phyloP scores from a whole-genome alignment of 2,113 vertebrate species.

The Nesoenas mayeri region DNA sequence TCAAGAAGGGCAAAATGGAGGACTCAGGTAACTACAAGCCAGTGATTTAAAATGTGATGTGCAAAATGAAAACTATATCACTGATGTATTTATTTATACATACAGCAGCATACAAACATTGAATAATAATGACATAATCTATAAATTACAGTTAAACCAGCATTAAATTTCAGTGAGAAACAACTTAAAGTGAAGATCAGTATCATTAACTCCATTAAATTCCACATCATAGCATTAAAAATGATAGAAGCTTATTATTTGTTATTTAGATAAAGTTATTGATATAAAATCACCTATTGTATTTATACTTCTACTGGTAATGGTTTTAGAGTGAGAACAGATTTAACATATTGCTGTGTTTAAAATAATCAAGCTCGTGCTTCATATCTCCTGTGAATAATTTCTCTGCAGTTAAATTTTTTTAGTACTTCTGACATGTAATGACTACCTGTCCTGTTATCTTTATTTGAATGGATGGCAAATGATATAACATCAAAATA shows the following conservation, averaged over 20 bases:
- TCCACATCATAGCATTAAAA: neutral
- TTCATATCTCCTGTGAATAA: neutral
- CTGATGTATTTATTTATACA: neutral
- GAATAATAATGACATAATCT: neutral
- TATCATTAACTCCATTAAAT: neutral
- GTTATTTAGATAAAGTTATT: neutral
- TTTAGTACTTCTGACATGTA: neutral
- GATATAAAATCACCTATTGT: neutral
- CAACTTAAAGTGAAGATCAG: neutral
- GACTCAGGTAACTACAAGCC: no score
- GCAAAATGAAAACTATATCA: neutral
- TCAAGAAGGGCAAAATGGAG: no score
- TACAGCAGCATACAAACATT: neutral
- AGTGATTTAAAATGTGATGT: neutral
- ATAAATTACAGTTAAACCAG: neutral
- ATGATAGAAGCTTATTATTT: neutral
- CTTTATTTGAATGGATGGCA: neutral
- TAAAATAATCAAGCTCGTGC: neutral
- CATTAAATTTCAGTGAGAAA: neutral
- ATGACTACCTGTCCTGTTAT: neutral
- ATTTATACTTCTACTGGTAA: neutral
- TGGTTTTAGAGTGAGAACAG: neutral
- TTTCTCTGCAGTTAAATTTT: neutral
- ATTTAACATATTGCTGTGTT: neutral
- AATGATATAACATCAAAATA: neutral